phyloP scores from a whole-genome alignment of 2,888 invertebrate genomes.

The Latrodectus elegans region DNA sequence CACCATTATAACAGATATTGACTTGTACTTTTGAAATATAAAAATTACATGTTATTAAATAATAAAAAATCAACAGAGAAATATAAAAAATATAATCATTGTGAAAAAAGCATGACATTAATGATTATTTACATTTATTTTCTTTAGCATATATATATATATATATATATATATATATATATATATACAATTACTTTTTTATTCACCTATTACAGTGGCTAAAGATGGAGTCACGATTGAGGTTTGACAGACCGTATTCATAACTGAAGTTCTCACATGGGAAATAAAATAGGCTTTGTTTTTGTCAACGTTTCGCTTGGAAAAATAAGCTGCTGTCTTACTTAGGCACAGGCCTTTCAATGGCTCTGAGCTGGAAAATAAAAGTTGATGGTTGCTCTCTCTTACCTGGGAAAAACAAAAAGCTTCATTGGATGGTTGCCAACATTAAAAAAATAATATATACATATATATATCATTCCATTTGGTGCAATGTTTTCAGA shows the following conservation, averaged over 20 bases:
- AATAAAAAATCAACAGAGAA: no score
- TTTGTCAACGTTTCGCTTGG: constrained; percentile 7
- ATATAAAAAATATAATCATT: no score
- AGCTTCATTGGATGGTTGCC: constrained; percentile 32
- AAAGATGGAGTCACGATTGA: constrained; percentile 45
- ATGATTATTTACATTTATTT: not conserved
- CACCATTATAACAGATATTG: no score
- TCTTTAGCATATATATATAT: not conserved
- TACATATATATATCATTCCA: constrained; percentile 45
- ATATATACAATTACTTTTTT: not conserved
- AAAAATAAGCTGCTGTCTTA: constrained; percentile 27
- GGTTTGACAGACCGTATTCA: constrained; percentile 32
- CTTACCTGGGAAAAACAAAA: not conserved
- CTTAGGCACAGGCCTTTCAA: constrained; percentile 27
- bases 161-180: not conserved
- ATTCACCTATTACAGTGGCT: constrained; percentile 31
- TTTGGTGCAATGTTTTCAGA: constrained; percentile 57
- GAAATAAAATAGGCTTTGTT: constrained; percentile 2
- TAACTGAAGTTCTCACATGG: constrained; percentile 20
- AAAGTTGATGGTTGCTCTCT: constrained; percentile 11
- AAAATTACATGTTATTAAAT: no score
- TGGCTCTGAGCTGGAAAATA: constrained; percentile 36
- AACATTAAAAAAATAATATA: not conserved
- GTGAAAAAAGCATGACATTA: no score
- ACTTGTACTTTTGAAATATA: no score